Evolutionary conservation across 2,113 vertebrate species (phyloP).

Genomic region (Pangasianodon gigas): DNA sequence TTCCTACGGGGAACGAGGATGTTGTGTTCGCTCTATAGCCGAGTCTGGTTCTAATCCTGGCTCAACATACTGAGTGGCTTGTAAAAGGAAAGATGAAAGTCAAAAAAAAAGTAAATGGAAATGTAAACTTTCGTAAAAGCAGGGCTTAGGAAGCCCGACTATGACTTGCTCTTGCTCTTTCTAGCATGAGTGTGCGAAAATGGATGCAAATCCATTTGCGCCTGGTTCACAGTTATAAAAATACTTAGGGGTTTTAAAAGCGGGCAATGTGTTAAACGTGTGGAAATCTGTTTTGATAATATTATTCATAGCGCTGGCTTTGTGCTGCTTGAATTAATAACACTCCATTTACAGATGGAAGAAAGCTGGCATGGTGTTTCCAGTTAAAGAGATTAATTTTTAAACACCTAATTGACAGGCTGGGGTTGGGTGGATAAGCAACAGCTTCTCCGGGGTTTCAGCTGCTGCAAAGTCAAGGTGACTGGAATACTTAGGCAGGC

Average conservation of each 20-base stretch:
- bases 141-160: slow-evolving; percentile 65
- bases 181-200: slow-evolving; percentile 54
- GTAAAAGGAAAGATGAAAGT: slow-evolving; percentile 70
- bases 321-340: slow-evolving; percentile 79
- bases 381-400: slow-evolving; percentile 86
- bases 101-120: slow-evolving; percentile 67
- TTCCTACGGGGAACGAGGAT: slow-evolving; percentile 65
- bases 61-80: slow-evolving; percentile 70
- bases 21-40: slow-evolving; percentile 42
- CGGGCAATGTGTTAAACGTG: slow-evolving; percentile 76
- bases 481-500: slow-evolving; percentile 74
- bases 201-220: slow-evolving; percentile 78
- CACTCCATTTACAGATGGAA: slow-evolving; percentile 81
- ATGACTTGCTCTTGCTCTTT: slow-evolving; percentile 37
- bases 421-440: slow-evolving; percentile 79
- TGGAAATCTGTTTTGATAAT: slow-evolving; percentile 84
- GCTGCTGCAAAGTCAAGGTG: slow-evolving; percentile 82
- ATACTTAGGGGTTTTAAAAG: slow-evolving; percentile 77
- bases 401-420: slow-evolving; percentile 83
- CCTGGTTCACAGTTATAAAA: slow-evolving; percentile 77
- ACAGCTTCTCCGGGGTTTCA: slow-evolving; percentile 69
- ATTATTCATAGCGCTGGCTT: slow-evolving; percentile 81
- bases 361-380: slow-evolving; percentile 79
- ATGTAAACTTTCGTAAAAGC: slow-evolving; percentile 71
- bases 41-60: slow-evolving; percentile 71